phyloP scores from a whole-genome alignment of 2,888 invertebrate species.

The Trichopoda pennipes region DNA sequence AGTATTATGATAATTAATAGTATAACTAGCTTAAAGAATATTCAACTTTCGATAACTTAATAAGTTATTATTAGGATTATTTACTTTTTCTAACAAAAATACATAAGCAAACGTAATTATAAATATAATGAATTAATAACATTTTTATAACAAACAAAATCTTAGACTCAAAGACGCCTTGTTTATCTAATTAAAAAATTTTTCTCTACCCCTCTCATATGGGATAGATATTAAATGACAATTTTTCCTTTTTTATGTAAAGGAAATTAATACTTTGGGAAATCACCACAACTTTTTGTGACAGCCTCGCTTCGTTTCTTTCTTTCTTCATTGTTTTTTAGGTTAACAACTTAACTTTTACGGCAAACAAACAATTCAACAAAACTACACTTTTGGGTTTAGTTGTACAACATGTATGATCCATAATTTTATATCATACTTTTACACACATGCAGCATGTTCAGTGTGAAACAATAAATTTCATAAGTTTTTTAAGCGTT shows the following conservation, averaged over 20 bases:
- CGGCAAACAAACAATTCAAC: slow-evolving; percentile 21
- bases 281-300: slow-evolving; percentile 19
- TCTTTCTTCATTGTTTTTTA: not conserved
- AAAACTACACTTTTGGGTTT: slow-evolving; percentile 24
- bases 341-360: slow-evolving; percentile 6
- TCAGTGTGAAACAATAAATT: too few relatives aligned
- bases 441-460: too few relatives aligned
- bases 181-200: not conserved
- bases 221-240: not conserved
- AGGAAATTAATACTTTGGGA: slow-evolving; percentile 33
- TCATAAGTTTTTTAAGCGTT: too few relatives aligned
- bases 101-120: too few relatives aligned
- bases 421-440: not conserved
- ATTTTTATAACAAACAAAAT: too few relatives aligned
- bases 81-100: too few relatives aligned
- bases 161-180: too few relatives aligned
- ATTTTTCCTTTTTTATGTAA: not conserved
- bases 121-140: too few relatives aligned
- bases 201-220: not conserved
- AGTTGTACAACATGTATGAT: not conserved
- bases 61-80: too few relatives aligned
- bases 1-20: too few relatives aligned
- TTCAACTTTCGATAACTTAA: not conserved
- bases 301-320: slow-evolving; percentile 2
- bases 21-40: too few relatives aligned